Evolutionary conservation across 2,888 invertebrate genomes (phyloP).

Genomic region (Sminthurides aquaticus): DNA sequence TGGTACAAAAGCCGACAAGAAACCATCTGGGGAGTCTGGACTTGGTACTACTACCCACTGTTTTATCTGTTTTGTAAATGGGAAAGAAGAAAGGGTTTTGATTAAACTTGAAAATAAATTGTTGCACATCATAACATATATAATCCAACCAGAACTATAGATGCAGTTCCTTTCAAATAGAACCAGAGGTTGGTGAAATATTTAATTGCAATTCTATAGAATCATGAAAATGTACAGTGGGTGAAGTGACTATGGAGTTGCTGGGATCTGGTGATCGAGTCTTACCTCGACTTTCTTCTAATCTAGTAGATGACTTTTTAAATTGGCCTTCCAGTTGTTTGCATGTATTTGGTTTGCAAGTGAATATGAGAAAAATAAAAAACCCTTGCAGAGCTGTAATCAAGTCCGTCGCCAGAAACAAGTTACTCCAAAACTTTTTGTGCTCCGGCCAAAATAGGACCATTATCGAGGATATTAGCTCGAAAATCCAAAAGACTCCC

Average conservation of each 20-base stretch:
- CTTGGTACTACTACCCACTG: conserved; percentile 22
- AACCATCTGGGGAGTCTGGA: conserved; percentile 25
- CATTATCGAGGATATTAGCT: conserved; percentile 73
- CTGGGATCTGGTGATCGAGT: not conserved
- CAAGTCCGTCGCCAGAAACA: conserved; percentile 77
- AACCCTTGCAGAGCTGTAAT: conserved; percentile 81
- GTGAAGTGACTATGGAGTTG: not conserved
- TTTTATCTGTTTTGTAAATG: conserved; percentile 24
- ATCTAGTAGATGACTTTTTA: conserved; percentile 34
- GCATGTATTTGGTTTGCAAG: conserved; percentile 70
- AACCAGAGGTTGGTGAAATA: not conserved
- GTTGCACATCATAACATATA: not conserved
- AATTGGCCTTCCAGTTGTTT: conserved; percentile 41
- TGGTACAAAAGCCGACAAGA: conserved; percentile 32
- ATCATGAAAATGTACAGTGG: not conserved
- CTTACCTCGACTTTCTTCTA: conserved; percentile 24
- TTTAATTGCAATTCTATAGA: too few species aligned
- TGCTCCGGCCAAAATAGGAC: conserved; percentile 58
- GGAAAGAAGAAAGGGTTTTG: not conserved
- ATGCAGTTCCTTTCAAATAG: not conserved
- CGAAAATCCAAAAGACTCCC: conserved; percentile 70
- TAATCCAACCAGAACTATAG: not conserved
- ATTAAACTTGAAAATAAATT: not conserved
- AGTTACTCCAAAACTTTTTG: conserved; percentile 39
- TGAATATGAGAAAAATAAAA: conserved; percentile 79